These are phyloP conservation scores for Ceratoteleas bidentatus DNA, from an alignment of 1,140 invertebrate species.

Conservation along the genomic window DNA sequence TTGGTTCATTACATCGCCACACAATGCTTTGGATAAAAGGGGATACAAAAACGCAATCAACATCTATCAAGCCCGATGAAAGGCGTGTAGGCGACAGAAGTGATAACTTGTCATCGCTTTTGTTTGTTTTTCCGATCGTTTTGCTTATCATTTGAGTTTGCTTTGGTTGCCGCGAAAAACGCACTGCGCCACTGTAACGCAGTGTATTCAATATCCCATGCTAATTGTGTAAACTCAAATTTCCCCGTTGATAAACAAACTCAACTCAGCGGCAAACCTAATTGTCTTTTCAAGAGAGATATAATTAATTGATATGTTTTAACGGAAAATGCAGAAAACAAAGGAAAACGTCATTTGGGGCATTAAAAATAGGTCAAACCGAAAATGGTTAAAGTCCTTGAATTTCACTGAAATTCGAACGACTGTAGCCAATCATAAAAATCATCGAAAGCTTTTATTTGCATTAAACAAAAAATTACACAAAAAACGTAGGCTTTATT, in stretches of 20 bases:
- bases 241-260: neutral
- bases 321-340: too few relatives aligned
- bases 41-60: conserved; percentile 56
- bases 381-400: too few relatives aligned
- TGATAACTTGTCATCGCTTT: conserved; percentile 57
- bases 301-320: too few relatives aligned
- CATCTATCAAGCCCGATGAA: conserved; percentile 54
- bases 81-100: conserved; percentile 43
- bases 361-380: too few relatives aligned
- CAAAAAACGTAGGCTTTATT: too few relatives aligned
- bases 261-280: too few relatives aligned
- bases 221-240: conserved; percentile 23
- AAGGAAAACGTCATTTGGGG: too few relatives aligned
- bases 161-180: conserved; percentile 17
- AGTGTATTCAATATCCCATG: conserved; percentile 22
- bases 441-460: too few relatives aligned
- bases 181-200: conserved; percentile 1
- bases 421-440: too few relatives aligned
- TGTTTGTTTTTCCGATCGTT: conserved; percentile 41
- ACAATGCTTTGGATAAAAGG: conserved; percentile 45
- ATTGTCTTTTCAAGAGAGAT: too few relatives aligned
- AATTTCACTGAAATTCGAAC: too few relatives aligned
- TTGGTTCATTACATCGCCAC: conserved; percentile 51
- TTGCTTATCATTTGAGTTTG: conserved; percentile 47
- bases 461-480: too few relatives aligned